Base-by-base conservation (phyloP, 2,797 vertebrate genomes). In the Australoheros facetus region DNA sequence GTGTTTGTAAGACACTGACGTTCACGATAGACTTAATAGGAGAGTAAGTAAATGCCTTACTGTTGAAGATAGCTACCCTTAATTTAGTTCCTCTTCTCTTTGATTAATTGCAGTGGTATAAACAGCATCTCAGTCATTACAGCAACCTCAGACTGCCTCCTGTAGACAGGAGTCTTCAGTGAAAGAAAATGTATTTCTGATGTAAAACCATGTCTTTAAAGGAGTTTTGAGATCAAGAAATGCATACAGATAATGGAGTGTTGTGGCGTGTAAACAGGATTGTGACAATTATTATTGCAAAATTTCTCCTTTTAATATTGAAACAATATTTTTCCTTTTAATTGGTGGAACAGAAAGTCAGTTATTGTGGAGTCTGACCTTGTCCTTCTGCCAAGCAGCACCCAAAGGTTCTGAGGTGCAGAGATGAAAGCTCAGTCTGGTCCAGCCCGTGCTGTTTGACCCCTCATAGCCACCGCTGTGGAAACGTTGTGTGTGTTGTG, bases 21-120 rank as follows among this genome's bases (percentile, higher is more conserved):
- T 86, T 89, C 75, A 85, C 71, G 80, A 71, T 45, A 11, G 74
- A 80, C 83, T 81, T 55, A 86, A 87, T 76, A 83, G 78, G 62
- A 26, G 7, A 56, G 21, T 80, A 62, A 34, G 77, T 87, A 60
- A 82, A 89, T 83, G 83, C 75, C 34, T 74, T 7, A 53, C 71
- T 90, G 85, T 88, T 82, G n/a, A 55, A 54, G 21, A 58, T 51
- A 71, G 53, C 71, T 12, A 57, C 78, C 39, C 57, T 78, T 45
- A 55, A 45, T 42, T 39, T 10, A 56, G 30, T 62, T 39, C 12
- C 7, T 19, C 32, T 14, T 32, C 37, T 37, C 32, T 60, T 37
- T 13, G n/a, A 12, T 1, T 39, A 39, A 11, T 6, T 37, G 58
- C 34, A 30, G 9, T 34, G 57, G 11, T n/a, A 12, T 11, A 34